Conservation (phyloP, 2,888 invertebrate species). For the Rhingia campestris region DNA sequence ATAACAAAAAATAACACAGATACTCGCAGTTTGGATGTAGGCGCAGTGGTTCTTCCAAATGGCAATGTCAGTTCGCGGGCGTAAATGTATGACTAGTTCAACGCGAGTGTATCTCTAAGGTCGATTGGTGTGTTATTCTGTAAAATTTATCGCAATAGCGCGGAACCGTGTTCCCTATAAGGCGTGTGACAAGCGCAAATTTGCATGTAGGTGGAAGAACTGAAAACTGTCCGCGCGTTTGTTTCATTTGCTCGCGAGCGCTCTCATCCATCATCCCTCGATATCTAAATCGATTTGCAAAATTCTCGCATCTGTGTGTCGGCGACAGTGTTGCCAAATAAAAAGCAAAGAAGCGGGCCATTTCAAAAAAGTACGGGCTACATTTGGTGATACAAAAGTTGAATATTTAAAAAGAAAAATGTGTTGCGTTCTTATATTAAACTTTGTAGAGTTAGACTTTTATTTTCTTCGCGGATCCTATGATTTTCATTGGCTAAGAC, state of each 20-base stretch:
- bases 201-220: constrained; percentile 65
- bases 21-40: neutral
- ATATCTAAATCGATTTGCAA: constrained; percentile 46
- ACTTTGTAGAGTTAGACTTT: too few relatives aligned
- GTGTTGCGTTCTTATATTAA: too few relatives aligned
- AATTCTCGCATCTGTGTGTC: constrained; percentile 47
- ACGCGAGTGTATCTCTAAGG: constrained; percentile 53
- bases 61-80: constrained; percentile 51
- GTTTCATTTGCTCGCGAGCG: constrained; percentile 25
- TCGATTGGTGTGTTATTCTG: constrained; percentile 46
- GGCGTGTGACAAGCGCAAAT: constrained; percentile 41
- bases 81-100: constrained; percentile 21
- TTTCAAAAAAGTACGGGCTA: neutral
- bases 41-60: constrained; percentile 31
- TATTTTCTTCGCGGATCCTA: too few relatives aligned
- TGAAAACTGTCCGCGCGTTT: constrained; percentile 45
- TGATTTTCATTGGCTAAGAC: too few relatives aligned
- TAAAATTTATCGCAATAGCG: constrained; percentile 57
- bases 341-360: too few relatives aligned
- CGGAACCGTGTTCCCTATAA: constrained; percentile 64
- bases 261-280: constrained; percentile 46
- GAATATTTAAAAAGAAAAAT: too few relatives aligned
- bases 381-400: neutral
- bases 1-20: constrained; percentile 11
- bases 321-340: constrained; percentile 1